Percentiles rank a stretch among this genome's conserved stretches.
phyloP scores from a whole-genome alignment of 2,888 invertebrate genomes.

The Trichopria drosophilae region DNA sequence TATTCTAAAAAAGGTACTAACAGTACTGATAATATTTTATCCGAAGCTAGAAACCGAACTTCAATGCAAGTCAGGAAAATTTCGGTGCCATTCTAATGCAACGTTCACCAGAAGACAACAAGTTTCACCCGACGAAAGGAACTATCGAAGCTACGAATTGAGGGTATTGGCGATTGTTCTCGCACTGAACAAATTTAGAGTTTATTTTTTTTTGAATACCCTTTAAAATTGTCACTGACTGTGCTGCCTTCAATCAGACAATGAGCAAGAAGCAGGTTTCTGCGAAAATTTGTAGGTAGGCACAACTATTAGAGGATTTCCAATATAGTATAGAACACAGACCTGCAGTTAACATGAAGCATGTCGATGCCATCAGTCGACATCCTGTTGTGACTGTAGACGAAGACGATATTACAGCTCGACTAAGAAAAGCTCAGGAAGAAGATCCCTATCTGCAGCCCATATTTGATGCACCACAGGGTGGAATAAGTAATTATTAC shows the following conservation, averaged over 20 bases:
- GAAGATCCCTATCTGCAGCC: background rate
- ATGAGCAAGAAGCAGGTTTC: too few species aligned
- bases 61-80: slow-evolving; percentile 19
- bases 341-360: slow-evolving; percentile 5
- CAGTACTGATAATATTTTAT: slow-evolving; percentile 15
- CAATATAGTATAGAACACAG: too few species aligned
- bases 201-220: slow-evolving; percentile 16
- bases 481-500: slow-evolving; percentile 14
- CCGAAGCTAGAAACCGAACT: slow-evolving; percentile 19
- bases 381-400: background rate
- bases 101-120: background rate
- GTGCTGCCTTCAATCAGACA: too few species aligned
- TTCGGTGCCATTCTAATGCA: slow-evolving; percentile 23
- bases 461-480: background rate
- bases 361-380: slow-evolving; percentile 14
- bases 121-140: slow-evolving; percentile 1
- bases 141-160: background rate
- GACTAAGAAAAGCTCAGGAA: slow-evolving; percentile 4
- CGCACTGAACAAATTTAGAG: slow-evolving; percentile 7
- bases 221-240: too few species aligned
- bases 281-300: too few species aligned
- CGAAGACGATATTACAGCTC: background rate
- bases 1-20: background rate
- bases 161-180: slow-evolving; percentile 7
- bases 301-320: too few species aligned